These are phyloP conservation scores for Panurus biarmicus DNA, from an alignment of 2,113 vertebrate genomes.

Conservation along the genomic window DNA sequence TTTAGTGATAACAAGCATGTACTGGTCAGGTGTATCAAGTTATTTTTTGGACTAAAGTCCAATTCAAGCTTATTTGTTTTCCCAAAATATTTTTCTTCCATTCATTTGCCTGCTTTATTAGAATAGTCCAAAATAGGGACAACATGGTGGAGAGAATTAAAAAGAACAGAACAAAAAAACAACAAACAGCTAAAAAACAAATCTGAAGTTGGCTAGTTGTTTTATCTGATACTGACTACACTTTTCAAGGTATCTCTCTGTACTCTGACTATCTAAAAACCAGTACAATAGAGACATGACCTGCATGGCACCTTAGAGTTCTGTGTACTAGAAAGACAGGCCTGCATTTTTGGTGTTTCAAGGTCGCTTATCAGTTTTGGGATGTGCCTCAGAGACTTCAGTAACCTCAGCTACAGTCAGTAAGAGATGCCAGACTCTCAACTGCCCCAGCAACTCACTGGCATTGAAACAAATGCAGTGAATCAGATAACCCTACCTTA, in stretches of 20 bases:
- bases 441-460: neutral
- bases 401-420: neutral
- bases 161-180: neutral
- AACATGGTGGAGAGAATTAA: neutral
- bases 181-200: neutral
- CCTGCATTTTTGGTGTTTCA: neutral
- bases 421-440: neutral
- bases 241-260: neutral
- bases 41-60: neutral
- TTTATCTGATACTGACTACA: neutral
- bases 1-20: neutral
- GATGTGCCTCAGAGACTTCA: neutral
- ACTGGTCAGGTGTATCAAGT: neutral
- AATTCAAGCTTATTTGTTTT: neutral
- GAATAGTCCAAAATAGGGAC: neutral
- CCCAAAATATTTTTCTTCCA: neutral
- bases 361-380: rapidly evolving
- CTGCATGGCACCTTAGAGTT: neutral
- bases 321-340: neutral
- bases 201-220: neutral
- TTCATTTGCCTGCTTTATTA: neutral
- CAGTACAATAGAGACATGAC: neutral
- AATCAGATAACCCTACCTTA: neutral
- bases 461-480: neutral
- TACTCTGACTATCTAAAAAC: neutral